Conservation (phyloP, 2,113 vertebrate genomes). For the Spea multiplicata region DNA sequence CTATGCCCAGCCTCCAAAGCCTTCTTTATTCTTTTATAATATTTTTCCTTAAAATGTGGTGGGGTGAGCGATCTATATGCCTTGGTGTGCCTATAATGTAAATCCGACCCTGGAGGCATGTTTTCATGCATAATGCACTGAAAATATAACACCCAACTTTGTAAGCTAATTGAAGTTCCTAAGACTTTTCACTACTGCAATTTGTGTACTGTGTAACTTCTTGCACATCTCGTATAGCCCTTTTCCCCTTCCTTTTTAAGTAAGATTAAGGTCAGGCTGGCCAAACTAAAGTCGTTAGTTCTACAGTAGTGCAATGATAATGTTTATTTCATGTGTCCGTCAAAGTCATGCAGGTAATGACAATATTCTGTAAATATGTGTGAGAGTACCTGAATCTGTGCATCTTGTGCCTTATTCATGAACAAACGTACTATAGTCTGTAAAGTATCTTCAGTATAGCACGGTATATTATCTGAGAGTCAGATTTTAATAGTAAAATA, state of each 20-base stretch:
- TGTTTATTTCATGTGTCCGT: constrained; percentile 69
- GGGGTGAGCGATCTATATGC: too few species aligned
- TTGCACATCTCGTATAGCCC: neutral
- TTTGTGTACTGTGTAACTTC: too few species aligned
- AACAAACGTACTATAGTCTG: constrained; percentile 74
- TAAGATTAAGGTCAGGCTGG: constrained; percentile 53
- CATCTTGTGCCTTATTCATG: constrained; percentile 98
- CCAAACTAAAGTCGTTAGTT: constrained; percentile 59
- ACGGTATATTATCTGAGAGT: constrained; percentile 57
- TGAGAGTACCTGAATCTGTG: constrained; percentile 95
- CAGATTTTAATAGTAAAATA: too few species aligned
- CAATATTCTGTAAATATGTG: constrained; percentile 88
- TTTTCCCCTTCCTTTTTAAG: constrained; percentile 53
- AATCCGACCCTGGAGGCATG: too few species aligned
- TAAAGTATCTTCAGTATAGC: constrained; percentile 75
- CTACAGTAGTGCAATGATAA: constrained; percentile 76
- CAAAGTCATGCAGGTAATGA: constrained; percentile 94
- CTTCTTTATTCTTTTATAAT: too few species aligned
- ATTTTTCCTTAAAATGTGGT: too few species aligned
- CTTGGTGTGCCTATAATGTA: too few species aligned
- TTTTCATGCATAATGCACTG: neutral
- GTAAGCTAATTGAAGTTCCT: neutral
- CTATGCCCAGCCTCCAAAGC: too few species aligned
- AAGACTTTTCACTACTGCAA: neutral
- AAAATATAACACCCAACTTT: neutral